Conservation (phyloP, 1,140 invertebrate genomes). For the Vanessa tameamea region DNA sequence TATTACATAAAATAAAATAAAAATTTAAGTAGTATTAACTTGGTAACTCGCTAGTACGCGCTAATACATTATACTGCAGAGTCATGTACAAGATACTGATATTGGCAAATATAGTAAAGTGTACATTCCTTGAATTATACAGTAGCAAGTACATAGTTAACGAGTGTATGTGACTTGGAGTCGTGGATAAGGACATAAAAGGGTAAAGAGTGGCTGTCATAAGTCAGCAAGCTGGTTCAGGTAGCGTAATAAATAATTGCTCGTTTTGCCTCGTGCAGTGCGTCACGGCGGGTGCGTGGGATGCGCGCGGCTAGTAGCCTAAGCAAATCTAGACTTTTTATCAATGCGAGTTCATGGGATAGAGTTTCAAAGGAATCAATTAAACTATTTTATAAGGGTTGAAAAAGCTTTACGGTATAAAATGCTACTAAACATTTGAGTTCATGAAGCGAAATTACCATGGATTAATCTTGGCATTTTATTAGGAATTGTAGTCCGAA, state of each 20-base stretch:
- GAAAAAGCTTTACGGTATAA: background rate
- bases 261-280: conserved; percentile 41
- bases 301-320: conserved; percentile 41
- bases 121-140: conserved; percentile 10
- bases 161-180: conserved; percentile 26
- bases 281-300: conserved; percentile 43
- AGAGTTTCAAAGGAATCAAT: conserved; percentile 42
- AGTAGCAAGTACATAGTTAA: conserved; percentile 25
- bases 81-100: conserved; percentile 9
- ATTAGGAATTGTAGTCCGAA: no score
- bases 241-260: conserved; percentile 59
- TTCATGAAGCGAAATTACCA: no score
- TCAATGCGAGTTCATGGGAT: conserved; percentile 44
- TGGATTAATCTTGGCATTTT: no score
- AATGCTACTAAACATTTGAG: background rate
- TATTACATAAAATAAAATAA: no score
- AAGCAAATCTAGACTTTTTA: conserved; percentile 51
- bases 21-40: no score
- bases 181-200: conserved; percentile 50
- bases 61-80: background rate
- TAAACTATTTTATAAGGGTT: conserved; percentile 16
- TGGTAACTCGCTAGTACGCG: background rate
- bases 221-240: conserved; percentile 61
- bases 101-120: conserved; percentile 4
- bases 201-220: conserved; percentile 59